Evolutionary conservation across 2,113 vertebrate species (phyloP).

Genomic region (Probosciger aterrimus): DNA sequence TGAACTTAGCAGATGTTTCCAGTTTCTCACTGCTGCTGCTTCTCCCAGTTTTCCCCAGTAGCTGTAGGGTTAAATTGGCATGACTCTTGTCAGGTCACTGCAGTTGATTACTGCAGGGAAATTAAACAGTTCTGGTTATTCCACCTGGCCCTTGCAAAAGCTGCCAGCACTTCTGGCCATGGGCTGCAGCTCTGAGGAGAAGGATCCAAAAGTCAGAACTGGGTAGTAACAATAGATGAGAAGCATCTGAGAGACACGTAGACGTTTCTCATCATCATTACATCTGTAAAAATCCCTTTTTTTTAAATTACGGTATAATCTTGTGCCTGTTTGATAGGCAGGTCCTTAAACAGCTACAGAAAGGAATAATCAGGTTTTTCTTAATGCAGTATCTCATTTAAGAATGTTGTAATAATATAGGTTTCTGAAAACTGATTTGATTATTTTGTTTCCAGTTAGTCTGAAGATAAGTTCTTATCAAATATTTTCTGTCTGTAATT

Average conservation of each 20-base stretch:
- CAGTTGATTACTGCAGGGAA: not conserved
- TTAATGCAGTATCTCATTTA: not conserved
- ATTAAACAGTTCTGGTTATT: not conserved
- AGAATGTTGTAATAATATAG: not conserved
- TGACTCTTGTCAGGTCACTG: not conserved
- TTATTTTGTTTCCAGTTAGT: not conserved
- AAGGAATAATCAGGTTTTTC: not conserved
- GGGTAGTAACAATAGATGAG: not conserved
- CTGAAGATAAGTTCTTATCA: not conserved
- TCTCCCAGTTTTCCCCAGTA: not conserved
- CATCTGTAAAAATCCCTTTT: not conserved
- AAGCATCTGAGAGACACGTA: not conserved
- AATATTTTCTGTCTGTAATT: not conserved
- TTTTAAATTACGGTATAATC: fast-evolving
- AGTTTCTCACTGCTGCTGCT: not conserved
- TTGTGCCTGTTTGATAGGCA: not conserved
- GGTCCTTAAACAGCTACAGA: not conserved
- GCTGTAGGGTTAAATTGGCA: not conserved
- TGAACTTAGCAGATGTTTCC: not conserved
- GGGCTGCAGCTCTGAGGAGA: not conserved
- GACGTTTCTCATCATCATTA: not conserved
- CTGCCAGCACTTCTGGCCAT: not conserved
- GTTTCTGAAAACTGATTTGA: not conserved
- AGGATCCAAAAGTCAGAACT: not conserved
- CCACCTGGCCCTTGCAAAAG: not conserved